These are phyloP conservation scores for Encarsia formosa DNA, from an alignment of 2,888 invertebrate species.

Conservation along the genomic window DNA sequence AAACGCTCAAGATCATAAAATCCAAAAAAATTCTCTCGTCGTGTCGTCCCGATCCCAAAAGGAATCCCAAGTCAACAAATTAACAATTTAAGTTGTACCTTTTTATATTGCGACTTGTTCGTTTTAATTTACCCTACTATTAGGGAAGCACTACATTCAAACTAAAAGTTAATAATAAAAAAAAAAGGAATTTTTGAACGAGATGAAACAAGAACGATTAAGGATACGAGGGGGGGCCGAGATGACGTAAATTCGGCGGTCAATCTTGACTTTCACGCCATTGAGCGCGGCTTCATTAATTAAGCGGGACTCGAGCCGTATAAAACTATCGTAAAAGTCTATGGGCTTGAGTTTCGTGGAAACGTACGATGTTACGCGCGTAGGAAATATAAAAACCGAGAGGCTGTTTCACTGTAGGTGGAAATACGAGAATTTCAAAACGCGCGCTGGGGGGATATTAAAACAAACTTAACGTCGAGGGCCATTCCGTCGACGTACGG, in stretches of 20 bases:
- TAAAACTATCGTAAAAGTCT: slow-evolving; percentile 36
- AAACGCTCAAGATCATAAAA: slow-evolving; percentile 13
- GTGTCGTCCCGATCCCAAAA: neutral
- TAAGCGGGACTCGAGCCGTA: slow-evolving; percentile 30
- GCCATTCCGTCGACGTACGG: no score
- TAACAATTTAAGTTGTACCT: slow-evolving; percentile 21
- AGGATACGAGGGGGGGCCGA: neutral
- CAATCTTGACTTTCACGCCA: slow-evolving; percentile 23
- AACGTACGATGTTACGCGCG: no score
- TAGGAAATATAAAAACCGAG: no score
- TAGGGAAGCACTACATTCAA: slow-evolving; percentile 10
- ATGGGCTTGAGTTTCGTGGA: slow-evolving; percentile 34
- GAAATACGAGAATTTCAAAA: no score
- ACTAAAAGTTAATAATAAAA: neutral
- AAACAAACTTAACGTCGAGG: no score
- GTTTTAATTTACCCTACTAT: slow-evolving; percentile 23
- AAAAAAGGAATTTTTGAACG: no score
- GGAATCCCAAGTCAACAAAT: slow-evolving; percentile 7
- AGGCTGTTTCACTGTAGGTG: no score
- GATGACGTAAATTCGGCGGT: slow-evolving; percentile 25
- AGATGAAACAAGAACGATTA: neutral
- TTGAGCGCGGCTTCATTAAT: slow-evolving; percentile 35
- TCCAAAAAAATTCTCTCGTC: slow-evolving; percentile 1
- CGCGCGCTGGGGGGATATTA: no score
- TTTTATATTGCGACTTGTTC: slow-evolving; percentile 18